Conservation (phyloP, 2,888 invertebrate species). For the Ypsolopha sequella region DNA sequence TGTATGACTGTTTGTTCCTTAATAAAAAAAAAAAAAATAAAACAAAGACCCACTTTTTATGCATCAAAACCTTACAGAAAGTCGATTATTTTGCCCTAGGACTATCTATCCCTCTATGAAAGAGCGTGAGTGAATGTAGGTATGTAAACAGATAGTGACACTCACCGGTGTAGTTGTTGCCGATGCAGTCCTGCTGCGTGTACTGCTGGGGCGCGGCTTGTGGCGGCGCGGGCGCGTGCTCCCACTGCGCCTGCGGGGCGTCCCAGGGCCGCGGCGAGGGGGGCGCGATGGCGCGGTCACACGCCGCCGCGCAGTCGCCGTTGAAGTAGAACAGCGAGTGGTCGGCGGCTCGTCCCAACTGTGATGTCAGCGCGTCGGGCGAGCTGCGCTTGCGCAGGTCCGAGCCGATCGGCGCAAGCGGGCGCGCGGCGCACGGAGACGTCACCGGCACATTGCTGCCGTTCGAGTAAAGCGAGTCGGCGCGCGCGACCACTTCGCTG, state of each 20-base stretch:
- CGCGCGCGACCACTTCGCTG: constrained; percentile 43
- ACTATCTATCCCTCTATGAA: no score
- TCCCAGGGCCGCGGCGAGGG: neutral
- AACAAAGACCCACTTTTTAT: no score
- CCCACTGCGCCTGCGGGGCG: no score
- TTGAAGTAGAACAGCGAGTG: constrained; percentile 71
- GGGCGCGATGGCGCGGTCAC: neutral
- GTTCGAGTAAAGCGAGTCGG: neutral
- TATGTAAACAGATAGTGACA: no score
- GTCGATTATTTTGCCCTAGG: no score
- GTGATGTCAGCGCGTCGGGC: constrained; percentile 11
- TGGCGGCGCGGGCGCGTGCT: constrained; percentile 1
- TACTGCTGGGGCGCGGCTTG: constrained; percentile 11
- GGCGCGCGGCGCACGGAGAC: neutral
- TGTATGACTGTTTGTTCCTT: no score
- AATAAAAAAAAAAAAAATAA: no score
- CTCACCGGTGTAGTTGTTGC: neutral
- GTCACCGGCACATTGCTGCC: constrained; percentile 6
- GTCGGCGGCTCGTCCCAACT: constrained; percentile 15
- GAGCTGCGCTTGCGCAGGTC: constrained; percentile 38
- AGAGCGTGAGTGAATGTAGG: no score
- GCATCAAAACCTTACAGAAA: no score
- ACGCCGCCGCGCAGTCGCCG: constrained; percentile 42
- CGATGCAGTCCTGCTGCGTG: neutral
- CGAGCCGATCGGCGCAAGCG: constrained; percentile 45